Conservation (phyloP, 2,888 invertebrate genomes). For the Drosophila helvetica region DNA sequence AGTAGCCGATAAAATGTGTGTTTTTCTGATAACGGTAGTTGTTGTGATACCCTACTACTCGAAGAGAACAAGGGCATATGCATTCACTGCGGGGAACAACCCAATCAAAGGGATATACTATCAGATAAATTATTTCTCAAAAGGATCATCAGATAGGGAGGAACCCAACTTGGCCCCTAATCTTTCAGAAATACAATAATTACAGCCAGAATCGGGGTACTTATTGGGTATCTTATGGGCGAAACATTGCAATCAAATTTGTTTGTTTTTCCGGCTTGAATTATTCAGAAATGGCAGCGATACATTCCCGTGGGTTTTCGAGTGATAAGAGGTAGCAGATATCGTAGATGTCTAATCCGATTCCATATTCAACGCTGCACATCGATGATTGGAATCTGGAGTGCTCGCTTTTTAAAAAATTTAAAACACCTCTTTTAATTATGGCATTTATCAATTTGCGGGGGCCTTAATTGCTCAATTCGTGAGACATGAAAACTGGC, state of each 20-base stretch:
- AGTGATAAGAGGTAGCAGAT: neutral
- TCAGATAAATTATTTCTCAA: no score
- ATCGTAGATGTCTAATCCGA: neutral
- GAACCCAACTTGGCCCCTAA: no score
- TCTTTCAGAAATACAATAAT: no score
- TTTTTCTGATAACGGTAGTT: neutral
- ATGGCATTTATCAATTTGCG: conserved; percentile 32
- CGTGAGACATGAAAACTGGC: conserved; percentile 40
- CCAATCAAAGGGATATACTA: no score
- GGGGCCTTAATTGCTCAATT: conserved; percentile 57
- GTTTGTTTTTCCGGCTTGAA: no score
- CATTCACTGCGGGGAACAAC: neutral
- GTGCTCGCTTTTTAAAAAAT: neutral
- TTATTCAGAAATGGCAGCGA: neutral
- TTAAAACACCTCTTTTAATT: conserved; percentile 1
- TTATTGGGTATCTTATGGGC: neutral
- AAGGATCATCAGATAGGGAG: no score
- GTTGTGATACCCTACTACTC: neutral
- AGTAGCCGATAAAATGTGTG: neutral
- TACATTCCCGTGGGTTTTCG: neutral
- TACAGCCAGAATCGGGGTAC: no score
- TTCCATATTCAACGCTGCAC: neutral
- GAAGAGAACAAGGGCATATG: neutral
- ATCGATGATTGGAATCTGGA: neutral
- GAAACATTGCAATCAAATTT: no score